These are phyloP conservation scores for Stegostoma tigrinum DNA, from an alignment of 2,113 vertebrate genomes.

Conservation along the genomic window DNA sequence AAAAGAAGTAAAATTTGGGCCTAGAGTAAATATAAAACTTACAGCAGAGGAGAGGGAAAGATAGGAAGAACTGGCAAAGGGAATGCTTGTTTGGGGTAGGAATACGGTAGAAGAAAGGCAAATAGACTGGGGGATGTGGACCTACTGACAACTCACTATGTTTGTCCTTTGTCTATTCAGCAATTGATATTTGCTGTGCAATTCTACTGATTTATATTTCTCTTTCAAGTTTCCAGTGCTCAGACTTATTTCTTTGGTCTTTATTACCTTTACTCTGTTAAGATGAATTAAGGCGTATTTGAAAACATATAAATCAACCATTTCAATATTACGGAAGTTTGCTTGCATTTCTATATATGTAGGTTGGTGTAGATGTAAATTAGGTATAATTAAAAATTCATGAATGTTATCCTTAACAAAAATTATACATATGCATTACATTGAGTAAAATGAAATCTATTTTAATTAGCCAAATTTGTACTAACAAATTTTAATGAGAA, in stretches of 20 bases:
- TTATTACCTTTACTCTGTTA: neutral
- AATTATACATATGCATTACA: neutral
- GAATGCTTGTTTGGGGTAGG: neutral
- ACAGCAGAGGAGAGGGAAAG: neutral
- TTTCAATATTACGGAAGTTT: neutral
- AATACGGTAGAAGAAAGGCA: neutral
- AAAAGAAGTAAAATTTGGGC: neutral
- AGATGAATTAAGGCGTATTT: neutral
- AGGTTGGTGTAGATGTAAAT: neutral
- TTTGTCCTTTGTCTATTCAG: neutral
- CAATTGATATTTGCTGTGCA: neutral
- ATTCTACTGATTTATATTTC: neutral
- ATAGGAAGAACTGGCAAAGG: neutral
- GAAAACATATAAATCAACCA: neutral
- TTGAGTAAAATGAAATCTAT: slow-evolving; percentile 9
- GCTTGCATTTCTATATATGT: neutral
- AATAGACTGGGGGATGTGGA: neutral
- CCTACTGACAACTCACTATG: neutral
- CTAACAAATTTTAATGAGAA: slow-evolving; percentile 5
- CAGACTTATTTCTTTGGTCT: neutral
- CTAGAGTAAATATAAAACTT: neutral
- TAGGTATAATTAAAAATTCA: neutral
- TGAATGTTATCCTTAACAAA: neutral
- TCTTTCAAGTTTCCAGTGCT: neutral
- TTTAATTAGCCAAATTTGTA: slow-evolving; percentile 5